Conservation (phyloP, 2,888 invertebrate species). For the Epirrhoe tristata region DNA sequence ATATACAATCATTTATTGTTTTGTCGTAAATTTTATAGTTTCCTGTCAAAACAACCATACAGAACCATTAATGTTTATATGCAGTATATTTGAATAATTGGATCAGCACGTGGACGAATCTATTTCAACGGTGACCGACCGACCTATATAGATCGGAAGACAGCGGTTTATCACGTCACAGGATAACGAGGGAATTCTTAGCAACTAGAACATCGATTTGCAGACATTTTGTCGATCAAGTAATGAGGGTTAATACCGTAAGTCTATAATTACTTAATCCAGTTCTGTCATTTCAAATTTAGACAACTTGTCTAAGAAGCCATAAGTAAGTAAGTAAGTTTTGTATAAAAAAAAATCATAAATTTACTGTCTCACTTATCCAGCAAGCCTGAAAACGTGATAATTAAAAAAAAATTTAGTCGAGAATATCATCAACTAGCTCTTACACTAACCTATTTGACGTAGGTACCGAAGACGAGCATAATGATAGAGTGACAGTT, state of each 20-base stretch:
- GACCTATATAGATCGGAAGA: slow-evolving; percentile 39
- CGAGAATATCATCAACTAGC: neutral
- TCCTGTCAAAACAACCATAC: slow-evolving; percentile 39
- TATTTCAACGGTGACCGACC: slow-evolving; percentile 49
- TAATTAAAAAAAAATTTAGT: too few species aligned
- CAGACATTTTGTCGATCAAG: too few species aligned
- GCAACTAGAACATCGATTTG: too few species aligned
- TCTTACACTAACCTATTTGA: slow-evolving; percentile 46
- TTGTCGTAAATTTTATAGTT: slow-evolving; percentile 38
- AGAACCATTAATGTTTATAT: slow-evolving; percentile 21
- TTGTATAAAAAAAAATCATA: too few species aligned
- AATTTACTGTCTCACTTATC: too few species aligned
- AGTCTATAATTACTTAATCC: too few species aligned
- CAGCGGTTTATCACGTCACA: slow-evolving; percentile 5
- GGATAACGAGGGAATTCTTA: neutral
- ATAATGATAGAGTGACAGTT: slow-evolving; percentile 33
- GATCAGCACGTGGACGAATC: slow-evolving; percentile 47
- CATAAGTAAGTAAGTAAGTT: too few species aligned
- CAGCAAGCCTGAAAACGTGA: too few species aligned
- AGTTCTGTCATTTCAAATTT: too few species aligned
- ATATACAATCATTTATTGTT: slow-evolving; percentile 24
- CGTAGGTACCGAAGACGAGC: slow-evolving; percentile 31
- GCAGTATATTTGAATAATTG: slow-evolving; percentile 50
- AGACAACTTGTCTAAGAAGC: too few species aligned
- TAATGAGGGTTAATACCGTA: too few species aligned